Evolutionary conservation across 2,888 invertebrate genomes (phyloP).

Genomic region (Pachycephus smyrnensis): DNA sequence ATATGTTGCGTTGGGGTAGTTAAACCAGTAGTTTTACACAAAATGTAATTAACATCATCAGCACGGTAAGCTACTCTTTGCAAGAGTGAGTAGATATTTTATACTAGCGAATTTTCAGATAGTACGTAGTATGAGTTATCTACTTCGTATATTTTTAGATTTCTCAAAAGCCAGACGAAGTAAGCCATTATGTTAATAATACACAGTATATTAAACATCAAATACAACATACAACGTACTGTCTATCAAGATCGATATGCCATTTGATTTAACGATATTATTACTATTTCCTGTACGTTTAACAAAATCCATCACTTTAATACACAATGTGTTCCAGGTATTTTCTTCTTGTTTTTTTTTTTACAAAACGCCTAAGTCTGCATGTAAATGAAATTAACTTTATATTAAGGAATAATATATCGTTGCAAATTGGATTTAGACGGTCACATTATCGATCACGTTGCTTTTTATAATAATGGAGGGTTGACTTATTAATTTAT

Average conservation of each 20-base stretch:
- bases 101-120: not conserved
- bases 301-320: not conserved
- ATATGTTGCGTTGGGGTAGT: not conserved
- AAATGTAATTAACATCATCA: slow-evolving; percentile 23
- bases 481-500: not conserved
- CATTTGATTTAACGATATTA: not conserved
- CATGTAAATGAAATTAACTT: not conserved
- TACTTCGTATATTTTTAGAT: not conserved
- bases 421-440: not conserved
- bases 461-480: not conserved
- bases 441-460: not conserved
- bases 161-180: not conserved
- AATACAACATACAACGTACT: not conserved
- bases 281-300: not conserved
- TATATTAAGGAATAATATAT: not conserved
- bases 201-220: not conserved
- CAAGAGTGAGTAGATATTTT: not conserved
- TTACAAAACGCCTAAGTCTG: not conserved
- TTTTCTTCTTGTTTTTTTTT: not conserved
- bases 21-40: not conserved
- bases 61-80: not conserved
- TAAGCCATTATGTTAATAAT: not conserved
- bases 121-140: not conserved
- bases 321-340: not conserved
- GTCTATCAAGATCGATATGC: not conserved